Evolutionary conservation across 2,797 vertebrate genomes (phyloP), one percentile per base, ranked within the genome.

Genomic region (Lagorchestes hirsutus): DNA sequence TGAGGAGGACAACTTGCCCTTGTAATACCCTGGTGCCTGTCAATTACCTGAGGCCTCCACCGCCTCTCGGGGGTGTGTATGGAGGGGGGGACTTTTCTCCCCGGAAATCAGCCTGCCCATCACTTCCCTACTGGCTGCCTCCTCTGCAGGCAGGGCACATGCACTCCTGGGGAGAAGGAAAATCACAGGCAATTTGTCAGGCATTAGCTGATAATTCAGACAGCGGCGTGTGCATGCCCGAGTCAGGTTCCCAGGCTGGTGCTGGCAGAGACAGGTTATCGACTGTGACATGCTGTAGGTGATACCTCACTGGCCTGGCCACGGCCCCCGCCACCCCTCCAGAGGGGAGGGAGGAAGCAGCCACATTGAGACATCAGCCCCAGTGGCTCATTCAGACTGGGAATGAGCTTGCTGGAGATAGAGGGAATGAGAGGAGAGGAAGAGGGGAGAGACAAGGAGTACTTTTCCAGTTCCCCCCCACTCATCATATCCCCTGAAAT

Each of bases 171-270:
- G 97, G 97, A 95, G 97, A 96, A 96, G 97, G 96, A 97, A 94
- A 98, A 98, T 98, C 98, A 98, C 98, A 97, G 98, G 95, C 98
- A 98, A 98, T 98, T 98, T 98, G 98, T 98, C 98, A 98, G 98
- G 96, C 98, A 98, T 98, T 98, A 98, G 97, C 96, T 97, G 98
- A 97, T 98, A 98, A 98, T 98, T 98, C 98, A 97, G 97, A 97
- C 96, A 98, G 98, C 98, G 97, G 98, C 74, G 74, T 97, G 98
- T 97, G 97, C 96, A 97, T 97, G 98, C 98, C 97, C 0, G 95
- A 98, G 96, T 97, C 97, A 31, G 28, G 97, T 98, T 98, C 31
- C 10, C 0, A 31, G 97, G 96, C 97, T 97, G 96, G 74, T 24
- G 74, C 74, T 87, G 74, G 74, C 0, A 93, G 94, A 96, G 94